A percentile compares a stretch with the other conserved stretches of the same genome.
These are phyloP conservation scores for Macropus fuliginosus DNA, from an alignment of 2,797 vertebrate species.

Conservation along the genomic window DNA sequence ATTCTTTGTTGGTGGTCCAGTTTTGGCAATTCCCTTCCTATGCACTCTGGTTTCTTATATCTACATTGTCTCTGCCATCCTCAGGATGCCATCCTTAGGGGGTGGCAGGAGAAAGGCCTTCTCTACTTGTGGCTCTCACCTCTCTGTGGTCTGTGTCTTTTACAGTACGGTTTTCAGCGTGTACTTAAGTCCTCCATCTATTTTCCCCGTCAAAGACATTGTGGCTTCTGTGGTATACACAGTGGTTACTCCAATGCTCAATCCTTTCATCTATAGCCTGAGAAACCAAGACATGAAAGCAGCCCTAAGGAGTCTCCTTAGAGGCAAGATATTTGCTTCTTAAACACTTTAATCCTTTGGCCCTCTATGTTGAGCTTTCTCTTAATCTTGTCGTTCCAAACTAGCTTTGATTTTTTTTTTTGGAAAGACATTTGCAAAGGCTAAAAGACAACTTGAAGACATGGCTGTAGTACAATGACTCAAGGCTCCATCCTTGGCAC, in stretches of 20 bases:
- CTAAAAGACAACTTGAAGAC: background rate
- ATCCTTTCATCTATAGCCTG: background rate
- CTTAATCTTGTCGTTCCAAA: background rate
- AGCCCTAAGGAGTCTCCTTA: background rate
- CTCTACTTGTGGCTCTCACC: constrained; percentile 27
- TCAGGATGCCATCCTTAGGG: background rate
- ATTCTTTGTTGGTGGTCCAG: background rate
- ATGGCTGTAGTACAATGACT: background rate
- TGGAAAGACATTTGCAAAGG: background rate
- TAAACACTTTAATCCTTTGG: background rate
- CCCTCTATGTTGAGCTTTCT: background rate
- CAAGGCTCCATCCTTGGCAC: background rate
- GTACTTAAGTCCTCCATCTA: background rate
- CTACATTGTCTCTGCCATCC: constrained; percentile 13
- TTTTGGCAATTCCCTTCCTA: background rate
- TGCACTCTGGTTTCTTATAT: constrained; percentile 34
- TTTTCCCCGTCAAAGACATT: background rate
- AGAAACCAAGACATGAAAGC: background rate
- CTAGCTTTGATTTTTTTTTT: background rate
- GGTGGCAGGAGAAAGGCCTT: constrained; percentile 21
- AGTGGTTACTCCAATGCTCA: background rate
- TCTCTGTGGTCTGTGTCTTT: constrained; percentile 25
- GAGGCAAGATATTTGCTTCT: background rate
- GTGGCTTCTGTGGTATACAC: background rate
- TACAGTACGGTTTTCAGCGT: constrained; percentile 19